Evolutionary conservation across 1,140 invertebrate species (phyloP).

Genomic region (Steinernema khuongi): DNA sequence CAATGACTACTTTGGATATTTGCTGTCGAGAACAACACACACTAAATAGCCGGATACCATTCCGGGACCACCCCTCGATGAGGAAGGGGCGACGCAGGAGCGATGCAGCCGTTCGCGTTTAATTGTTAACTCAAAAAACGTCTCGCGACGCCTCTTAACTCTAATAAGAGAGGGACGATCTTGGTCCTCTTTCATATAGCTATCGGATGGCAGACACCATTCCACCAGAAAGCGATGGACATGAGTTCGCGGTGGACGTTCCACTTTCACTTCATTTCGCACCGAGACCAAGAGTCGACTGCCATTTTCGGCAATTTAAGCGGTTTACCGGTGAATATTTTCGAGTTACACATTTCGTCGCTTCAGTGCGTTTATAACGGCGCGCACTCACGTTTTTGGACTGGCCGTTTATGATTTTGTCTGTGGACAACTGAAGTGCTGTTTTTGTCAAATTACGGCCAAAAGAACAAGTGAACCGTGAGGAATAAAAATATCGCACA

Average conservation of each 20-base stretch:
- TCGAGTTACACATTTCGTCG: not conserved
- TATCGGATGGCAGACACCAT: too few relatives aligned
- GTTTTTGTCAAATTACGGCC: too few relatives aligned
- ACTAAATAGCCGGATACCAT: constrained; percentile 16
- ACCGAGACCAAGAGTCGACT: not conserved
- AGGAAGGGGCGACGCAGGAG: not conserved
- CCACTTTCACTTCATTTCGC: not conserved
- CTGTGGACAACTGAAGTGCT: too few relatives aligned
- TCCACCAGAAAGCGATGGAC: too few relatives aligned
- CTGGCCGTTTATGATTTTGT: not conserved
- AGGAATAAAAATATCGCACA: too few relatives aligned
- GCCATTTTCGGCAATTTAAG: not conserved
- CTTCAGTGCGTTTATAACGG: not conserved
- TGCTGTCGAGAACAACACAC: constrained; percentile 10
- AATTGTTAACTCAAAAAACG: constrained; percentile 8
- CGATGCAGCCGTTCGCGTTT: not conserved
- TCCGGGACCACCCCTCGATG: not conserved
- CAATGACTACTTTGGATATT: constrained; percentile 13
- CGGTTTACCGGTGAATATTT: not conserved
- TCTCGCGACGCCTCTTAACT: constrained; percentile 14
- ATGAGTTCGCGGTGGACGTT: too few relatives aligned
- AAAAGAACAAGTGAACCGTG: too few relatives aligned
- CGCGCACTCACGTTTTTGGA: not conserved
- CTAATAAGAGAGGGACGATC: constrained; percentile 4
- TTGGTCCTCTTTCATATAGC: not conserved